Conservation (phyloP, 1,140 invertebrate genomes). For the Alviniconcha marisindica region DNA sequence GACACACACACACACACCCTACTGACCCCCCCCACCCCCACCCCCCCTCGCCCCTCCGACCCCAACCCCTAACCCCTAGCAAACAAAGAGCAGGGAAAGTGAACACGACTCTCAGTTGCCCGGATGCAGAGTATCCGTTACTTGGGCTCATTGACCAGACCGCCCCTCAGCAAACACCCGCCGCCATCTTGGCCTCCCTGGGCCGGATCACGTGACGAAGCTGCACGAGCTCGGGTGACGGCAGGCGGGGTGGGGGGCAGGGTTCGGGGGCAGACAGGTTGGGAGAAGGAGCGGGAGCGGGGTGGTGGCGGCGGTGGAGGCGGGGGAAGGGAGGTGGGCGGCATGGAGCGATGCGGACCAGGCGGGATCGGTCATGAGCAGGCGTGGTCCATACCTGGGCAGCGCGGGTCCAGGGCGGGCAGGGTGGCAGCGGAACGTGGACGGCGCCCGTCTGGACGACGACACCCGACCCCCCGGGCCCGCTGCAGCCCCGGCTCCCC, state of each 20-base stretch:
- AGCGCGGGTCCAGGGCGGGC: not conserved
- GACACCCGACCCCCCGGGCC: slow-evolving; percentile 15
- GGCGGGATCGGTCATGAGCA: not conserved
- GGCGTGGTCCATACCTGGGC: slow-evolving; percentile 16
- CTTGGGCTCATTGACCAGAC: not conserved
- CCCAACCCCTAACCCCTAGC: too few species aligned
- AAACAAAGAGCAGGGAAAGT: too few species aligned
- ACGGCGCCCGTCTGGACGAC: not conserved
- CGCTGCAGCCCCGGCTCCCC: not conserved
- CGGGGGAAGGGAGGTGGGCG: too few species aligned
- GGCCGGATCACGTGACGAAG: slow-evolving; percentile 2
- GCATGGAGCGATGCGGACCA: too few species aligned
- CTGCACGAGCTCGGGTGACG: not conserved
- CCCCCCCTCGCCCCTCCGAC: too few species aligned
- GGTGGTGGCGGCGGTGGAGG: not conserved
- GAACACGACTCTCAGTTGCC: too few species aligned
- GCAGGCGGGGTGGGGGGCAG: too few species aligned
- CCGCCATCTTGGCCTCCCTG: not conserved
- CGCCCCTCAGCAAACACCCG: slow-evolving; percentile 2
- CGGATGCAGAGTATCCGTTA: too few species aligned
- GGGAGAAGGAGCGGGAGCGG: too few species aligned
- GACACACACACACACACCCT: too few species aligned
- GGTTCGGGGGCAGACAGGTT: too few species aligned
- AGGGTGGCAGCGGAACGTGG: slow-evolving; percentile 25
- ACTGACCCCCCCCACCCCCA: too few species aligned